These are phyloP conservation scores for Otolemur garnettii DNA, from an alignment of 2,113 vertebrate species.

Conservation along the genomic window DNA sequence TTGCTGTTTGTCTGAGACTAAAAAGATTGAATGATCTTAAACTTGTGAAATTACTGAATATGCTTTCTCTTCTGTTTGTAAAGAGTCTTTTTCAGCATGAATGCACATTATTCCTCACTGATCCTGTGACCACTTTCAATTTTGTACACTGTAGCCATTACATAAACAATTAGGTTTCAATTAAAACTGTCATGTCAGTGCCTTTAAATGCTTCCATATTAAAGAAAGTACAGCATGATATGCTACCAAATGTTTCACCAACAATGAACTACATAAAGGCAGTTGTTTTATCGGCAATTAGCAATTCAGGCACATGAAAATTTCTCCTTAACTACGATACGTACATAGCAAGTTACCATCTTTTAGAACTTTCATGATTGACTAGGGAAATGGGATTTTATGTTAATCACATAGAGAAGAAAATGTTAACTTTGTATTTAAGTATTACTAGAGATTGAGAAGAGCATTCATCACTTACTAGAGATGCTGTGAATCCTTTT, in stretches of 20 bases:
- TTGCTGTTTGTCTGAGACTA: conserved; percentile 66
- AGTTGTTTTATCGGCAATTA: conserved; percentile 51
- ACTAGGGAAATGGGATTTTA: conserved; percentile 35
- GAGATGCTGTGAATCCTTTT: conserved; percentile 3
- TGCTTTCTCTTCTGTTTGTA: conserved; percentile 23
- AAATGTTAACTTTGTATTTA: conserved; percentile 47
- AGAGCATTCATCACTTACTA: not conserved
- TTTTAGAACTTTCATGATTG: conserved; percentile 30
- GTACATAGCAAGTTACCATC: not conserved
- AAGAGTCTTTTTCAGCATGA: conserved; percentile 55
- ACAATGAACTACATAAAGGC: not conserved
- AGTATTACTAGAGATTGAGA: conserved; percentile 20
- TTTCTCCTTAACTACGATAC: not conserved
- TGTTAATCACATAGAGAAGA: conserved; percentile 60
- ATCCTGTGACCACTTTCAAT: conserved; percentile 47
- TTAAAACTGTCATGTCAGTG: not conserved
- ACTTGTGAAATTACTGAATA: conserved; percentile 71
- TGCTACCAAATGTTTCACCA: conserved; percentile 1
- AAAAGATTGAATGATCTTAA: conserved; percentile 62
- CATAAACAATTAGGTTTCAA: conserved; percentile 63
- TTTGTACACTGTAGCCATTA: conserved; percentile 39
- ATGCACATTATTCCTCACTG: conserved; percentile 11
- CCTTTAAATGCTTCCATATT: conserved; percentile 39
- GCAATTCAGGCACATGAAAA: conserved; percentile 22
- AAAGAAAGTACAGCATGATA: not conserved